Evolutionary conservation across 2,888 invertebrate species (phyloP), one percentile per base, ranked within the genome.

Genomic region (Salticus scenicus): DNA sequence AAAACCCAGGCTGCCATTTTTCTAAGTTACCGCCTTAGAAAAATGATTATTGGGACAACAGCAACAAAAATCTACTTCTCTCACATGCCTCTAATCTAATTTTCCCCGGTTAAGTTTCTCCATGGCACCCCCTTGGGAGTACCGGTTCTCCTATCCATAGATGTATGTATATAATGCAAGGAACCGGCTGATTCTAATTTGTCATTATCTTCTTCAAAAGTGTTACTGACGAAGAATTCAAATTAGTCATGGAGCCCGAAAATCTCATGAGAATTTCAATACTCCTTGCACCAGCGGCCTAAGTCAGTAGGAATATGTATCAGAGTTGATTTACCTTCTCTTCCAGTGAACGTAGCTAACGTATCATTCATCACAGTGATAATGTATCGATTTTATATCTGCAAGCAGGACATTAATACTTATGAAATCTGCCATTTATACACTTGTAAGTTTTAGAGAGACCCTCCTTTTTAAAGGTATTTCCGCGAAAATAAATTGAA

Each of bases 201-300:
- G 83, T 84, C 83, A 84, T 84, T 84, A 84, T 84, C 83, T 84
- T 84, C 83, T 84, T 84, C 83, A 84, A 84, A 84, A 84, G 83
- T 84, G 83, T 84, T 84, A 84, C 83, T 84, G 77, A 84, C 83
- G 83, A 84, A 84, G 83, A 84, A 84, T 84, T 84, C 83, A 77
- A 84, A 84, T 84, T 84, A 77, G 83, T 84, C 83, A 84, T 84
- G 72, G 77, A 84, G 69, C 77, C 83, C 73, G 67, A 77, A 77
- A 67, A 84, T 84, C 83, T 77, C 83, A 20, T 10, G 83, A 77
- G 83, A 24, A 71, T 69, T 69, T 51, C 2, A 12, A 8, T 67
- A n/a, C 27, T 41, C 0, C 4, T 24, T 73, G 30, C 37, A 31
- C n/a, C 64, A 84, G 42, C 73, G 83, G 77, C 20, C 72, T 73